These are phyloP conservation scores for Cryptotermes secundus DNA, from an alignment of 1,140 invertebrate species.

Conservation along the genomic window DNA sequence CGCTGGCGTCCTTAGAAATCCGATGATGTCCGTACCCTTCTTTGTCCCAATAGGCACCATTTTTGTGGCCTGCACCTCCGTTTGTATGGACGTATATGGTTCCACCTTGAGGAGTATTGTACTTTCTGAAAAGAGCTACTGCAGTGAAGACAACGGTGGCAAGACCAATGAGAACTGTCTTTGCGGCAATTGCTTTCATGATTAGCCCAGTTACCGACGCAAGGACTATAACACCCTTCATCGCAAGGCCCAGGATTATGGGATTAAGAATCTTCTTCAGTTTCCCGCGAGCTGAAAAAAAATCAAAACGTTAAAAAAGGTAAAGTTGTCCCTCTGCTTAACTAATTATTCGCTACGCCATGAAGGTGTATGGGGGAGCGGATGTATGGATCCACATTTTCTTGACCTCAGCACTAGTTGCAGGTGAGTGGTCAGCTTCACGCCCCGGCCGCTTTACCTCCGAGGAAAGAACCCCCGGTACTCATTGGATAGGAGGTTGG, in stretches of 20 bases:
- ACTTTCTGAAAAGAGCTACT: neutral
- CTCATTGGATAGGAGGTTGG: no score
- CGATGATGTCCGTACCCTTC: neutral
- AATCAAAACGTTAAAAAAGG: neutral
- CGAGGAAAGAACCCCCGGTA: no score
- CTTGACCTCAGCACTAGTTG: no score
- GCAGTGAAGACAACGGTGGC: neutral
- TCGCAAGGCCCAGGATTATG: neutral
- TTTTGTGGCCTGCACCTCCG: neutral
- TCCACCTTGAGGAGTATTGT: neutral
- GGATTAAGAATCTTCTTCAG: neutral
- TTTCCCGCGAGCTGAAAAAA: neutral
- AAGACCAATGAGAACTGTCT: neutral
- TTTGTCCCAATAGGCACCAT: neutral
- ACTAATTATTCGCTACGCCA: no score
- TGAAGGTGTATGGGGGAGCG: no score
- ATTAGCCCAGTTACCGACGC: neutral
- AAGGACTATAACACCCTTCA: neutral
- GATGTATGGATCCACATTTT: no score
- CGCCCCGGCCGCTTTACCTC: no score
- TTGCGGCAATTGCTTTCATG: neutral
- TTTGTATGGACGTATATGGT: conserved; percentile 1
- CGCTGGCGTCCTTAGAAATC: neutral
- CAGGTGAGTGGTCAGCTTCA: no score
- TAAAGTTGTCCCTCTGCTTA: no score